Evolutionary conservation across 2,113 vertebrate species (phyloP), one percentile per base, ranked within the genome.

Genomic region (Tenebrosternarchus preto): DNA sequence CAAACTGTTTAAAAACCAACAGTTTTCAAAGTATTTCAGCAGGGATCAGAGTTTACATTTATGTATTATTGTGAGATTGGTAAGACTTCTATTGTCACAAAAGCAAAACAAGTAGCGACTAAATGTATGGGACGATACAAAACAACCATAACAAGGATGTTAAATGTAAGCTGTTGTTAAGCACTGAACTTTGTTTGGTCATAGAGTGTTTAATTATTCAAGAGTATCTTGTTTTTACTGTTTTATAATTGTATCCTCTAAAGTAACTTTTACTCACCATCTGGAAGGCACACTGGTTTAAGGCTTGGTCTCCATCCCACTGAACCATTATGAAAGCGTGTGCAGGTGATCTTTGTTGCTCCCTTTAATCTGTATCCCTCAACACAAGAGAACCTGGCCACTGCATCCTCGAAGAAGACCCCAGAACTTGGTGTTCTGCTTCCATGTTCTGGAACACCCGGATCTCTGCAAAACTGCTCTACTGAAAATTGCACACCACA

Each of bases 351-450:
- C 91, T 95, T 95, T 7, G 89, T 75, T 33, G 93, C 92, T 53
- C 95, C 95, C 60, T 93, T 94, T 82, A 96, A 92, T 73, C 87
- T 93, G 86, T 94, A 96, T 77, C 95, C 94, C 3, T 92, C 92
- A 57, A 92, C 88, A 89, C 95, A 96, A 57, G 93, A 92, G 85
- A 93, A 95, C 0, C 92, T 92, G 68, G 94, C 89, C 22, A 94
- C 90, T 11, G 93, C 90, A 0, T 90, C 92, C 69, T 95, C 94
- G 61, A 92, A 93, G 90, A 95, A 96, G 4, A 92, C 88, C 1
- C 93, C 92, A 1, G 73, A 86, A 0, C 85, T 90, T 78, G 93
- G 94, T 0, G 92, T 93, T 89, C 92, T 88, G 90, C 91, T 92
- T 84, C 95, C 95, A 15, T 96, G 92, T 7, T 95, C 90, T 2